Evolutionary conservation across 2,797 vertebrate genomes (phyloP).

Genomic region (Dallia pectoralis): DNA sequence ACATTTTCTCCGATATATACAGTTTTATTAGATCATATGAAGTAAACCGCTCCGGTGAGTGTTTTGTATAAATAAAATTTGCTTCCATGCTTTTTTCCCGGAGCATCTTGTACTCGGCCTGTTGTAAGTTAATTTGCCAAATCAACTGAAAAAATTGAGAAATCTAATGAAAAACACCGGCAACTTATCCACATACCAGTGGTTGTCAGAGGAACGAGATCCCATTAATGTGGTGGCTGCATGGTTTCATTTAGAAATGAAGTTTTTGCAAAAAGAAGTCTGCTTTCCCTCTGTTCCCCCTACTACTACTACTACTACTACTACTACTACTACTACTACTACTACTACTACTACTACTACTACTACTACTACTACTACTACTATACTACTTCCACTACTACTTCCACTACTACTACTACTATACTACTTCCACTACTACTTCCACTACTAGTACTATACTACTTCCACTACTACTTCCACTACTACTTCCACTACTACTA

Average conservation of each 20-base stretch:
- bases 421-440: no score
- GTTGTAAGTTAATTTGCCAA: conserved; percentile 82
- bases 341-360: no score
- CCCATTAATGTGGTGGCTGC: conserved; percentile 80
- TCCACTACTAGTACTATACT: no score
- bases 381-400: no score
- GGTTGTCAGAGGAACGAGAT: conserved; percentile 69
- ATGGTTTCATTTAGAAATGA: conserved; percentile 70
- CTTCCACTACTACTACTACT: no score
- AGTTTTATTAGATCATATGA: conserved; percentile 69
- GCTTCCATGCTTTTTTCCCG: conserved; percentile 74
- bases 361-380: no score
- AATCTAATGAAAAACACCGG: conserved; percentile 80
- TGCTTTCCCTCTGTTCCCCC: conserved; percentile 57
- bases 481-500: no score
- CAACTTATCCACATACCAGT: conserved; percentile 69
- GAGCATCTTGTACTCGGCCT: conserved; percentile 74
- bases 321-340: no score
- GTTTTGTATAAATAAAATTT: conserved; percentile 80
- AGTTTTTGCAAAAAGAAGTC: conserved; percentile 72
- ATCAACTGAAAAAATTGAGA: conserved; percentile 65
- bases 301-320: no score
- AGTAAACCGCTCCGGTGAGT: conserved; percentile 73
- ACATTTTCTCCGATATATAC: background rate
- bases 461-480: no score